phyloP scores from a whole-genome alignment of 2,888 invertebrate species.

The Clivina fossor region DNA sequence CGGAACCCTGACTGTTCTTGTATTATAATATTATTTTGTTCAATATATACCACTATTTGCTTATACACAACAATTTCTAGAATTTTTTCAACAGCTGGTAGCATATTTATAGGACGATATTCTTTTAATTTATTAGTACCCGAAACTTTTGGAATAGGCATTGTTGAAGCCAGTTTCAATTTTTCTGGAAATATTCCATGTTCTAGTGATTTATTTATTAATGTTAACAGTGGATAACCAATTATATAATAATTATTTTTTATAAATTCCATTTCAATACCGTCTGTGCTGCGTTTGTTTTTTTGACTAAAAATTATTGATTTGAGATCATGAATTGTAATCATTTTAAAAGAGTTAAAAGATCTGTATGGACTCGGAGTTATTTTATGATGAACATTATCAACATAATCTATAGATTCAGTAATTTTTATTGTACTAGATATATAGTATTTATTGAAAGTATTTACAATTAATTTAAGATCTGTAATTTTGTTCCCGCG shows the following conservation, averaged over 20 bases:
- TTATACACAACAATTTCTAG: slow-evolving; percentile 4
- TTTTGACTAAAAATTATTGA: too few species aligned
- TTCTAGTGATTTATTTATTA: slow-evolving; percentile 4
- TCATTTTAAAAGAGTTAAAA: too few species aligned
- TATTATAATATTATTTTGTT: slow-evolving; percentile 30
- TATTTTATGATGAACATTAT: too few species aligned
- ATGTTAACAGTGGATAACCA: background rate
- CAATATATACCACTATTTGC: slow-evolving; percentile 25
- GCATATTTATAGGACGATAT: slow-evolving; percentile 3
- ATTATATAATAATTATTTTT: background rate
- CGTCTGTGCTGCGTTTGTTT: too few species aligned
- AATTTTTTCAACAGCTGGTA: background rate
- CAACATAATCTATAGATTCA: too few species aligned
- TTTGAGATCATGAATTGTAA: too few species aligned
- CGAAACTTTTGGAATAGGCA: slow-evolving; percentile 5
- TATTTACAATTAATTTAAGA: too few species aligned
- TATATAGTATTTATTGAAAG: too few species aligned
- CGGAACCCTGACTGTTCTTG: slow-evolving; percentile 36
- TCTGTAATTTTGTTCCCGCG: too few species aligned
- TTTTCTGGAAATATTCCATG: background rate
- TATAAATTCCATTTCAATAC: background rate
- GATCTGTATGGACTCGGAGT: too few species aligned
- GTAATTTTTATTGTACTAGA: too few species aligned
- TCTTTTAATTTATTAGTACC: background rate
- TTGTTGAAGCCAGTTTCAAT: background rate